Evolutionary conservation across 2,113 vertebrate species (phyloP), one percentile per base, ranked within the genome.

Genomic region (Cryptotis parvus): DNA sequence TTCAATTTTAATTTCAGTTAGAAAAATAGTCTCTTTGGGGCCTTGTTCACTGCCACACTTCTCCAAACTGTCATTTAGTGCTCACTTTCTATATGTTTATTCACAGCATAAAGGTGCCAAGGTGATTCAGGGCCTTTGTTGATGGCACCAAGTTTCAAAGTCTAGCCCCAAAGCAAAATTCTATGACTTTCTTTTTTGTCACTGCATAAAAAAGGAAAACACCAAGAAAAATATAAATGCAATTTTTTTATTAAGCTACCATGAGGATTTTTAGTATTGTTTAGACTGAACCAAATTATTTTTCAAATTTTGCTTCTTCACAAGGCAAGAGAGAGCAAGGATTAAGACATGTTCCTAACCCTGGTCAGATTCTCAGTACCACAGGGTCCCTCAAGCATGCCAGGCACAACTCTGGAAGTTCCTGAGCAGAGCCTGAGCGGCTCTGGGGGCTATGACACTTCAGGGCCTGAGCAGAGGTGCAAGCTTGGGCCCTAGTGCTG

Each of bases 301-400:
- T 84, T 63, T 86, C 10, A 83, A 92, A 87, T 87, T 37, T 92
- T 91, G 12, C 35, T 94, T 94, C 70, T 76, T 26, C 90, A 91
- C 55, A 88, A 63, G 89, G 33, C 49, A 79, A 88, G 68, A 69
- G 49, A 63, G 92, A 37, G 45, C 45, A 49, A n/a, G 45, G 9
- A 49, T 10, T 58, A 58, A 58, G 55, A 20, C 20, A 24, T 58
- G 55, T 18, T 58, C 18, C 55, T 52, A 7, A 52, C 49, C 49
- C 49, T 24, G 55, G 24, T 58, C 15, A 22, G 55, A 58, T 58
- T 58, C 55, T 6, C 55, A 58, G 55, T 58, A 58, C 55, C 55
- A 58, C 18, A 58, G 20, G 18, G 6, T 58, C 55, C 16, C 55
- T 58, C 55, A 58, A 58, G 61, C 55, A 58, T 5, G 1, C 20